Evolutionary conservation across 2,888 invertebrate species (phyloP).

Genomic region (Xanthia icteritia): DNA sequence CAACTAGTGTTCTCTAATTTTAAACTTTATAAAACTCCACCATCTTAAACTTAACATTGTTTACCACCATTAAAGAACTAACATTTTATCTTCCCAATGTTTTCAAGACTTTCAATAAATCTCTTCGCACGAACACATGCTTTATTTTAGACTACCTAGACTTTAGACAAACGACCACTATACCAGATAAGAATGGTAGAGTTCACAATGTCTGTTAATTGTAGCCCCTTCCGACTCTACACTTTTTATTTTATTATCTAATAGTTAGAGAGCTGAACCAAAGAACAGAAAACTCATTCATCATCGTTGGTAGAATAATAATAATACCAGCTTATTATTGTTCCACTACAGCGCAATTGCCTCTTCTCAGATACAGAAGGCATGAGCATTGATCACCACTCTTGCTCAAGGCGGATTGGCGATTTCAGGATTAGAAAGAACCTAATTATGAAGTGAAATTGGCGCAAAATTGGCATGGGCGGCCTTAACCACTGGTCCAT

Average conservation of each 20-base stretch:
- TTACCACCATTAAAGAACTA: constrained; percentile 55
- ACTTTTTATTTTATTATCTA: constrained; percentile 48
- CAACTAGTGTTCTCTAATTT: constrained; percentile 17
- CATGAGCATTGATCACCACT: neutral
- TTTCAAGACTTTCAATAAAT: constrained; percentile 55
- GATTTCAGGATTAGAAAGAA: neutral
- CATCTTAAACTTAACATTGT: constrained; percentile 41
- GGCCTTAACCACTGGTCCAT: neutral
- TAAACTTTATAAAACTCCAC: constrained; percentile 18
- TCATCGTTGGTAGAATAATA: neutral
- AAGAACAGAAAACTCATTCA: neutral
- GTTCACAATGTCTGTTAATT: constrained; percentile 54
- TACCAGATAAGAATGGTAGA: constrained; percentile 46
- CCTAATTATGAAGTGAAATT: neutral
- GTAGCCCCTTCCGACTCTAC: constrained; percentile 2
- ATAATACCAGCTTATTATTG: neutral
- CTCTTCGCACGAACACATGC: constrained; percentile 56
- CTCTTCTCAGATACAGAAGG: neutral
- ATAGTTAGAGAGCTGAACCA: neutral
- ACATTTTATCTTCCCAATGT: constrained; percentile 54
- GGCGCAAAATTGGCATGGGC: neutral
- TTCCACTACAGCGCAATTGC: neutral
- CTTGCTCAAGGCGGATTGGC: neutral
- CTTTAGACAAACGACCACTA: constrained; percentile 49
- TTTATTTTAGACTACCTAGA: constrained; percentile 43